A percentile compares a stretch with the other conserved stretches of the same genome.
Evolutionary conservation across 2,797 vertebrate species (phyloP).

Genomic region (Lithobates sylvaticus): DNA sequence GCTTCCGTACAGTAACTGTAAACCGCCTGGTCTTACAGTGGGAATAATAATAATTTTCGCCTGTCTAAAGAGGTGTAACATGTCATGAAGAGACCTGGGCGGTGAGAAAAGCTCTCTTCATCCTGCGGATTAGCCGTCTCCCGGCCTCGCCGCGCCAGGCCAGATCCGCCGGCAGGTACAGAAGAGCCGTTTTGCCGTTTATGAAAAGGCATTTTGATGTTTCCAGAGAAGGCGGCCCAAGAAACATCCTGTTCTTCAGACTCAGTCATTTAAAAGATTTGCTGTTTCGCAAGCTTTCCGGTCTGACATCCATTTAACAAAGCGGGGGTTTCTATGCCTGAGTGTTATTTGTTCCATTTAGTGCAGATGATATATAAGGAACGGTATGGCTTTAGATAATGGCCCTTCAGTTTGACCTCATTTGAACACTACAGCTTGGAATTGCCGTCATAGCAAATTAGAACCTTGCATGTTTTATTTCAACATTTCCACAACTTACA

Average conservation of each 20-base stretch:
- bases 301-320: conserved; percentile 19
- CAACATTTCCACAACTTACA: too few relatives aligned
- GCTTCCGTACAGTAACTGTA: background rate
- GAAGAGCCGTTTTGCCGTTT: background rate
- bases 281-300: conserved; percentile 16
- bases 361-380: background rate
- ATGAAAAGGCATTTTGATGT: conserved; percentile 32
- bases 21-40: background rate
- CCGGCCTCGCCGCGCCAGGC: background rate
- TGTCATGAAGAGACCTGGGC: background rate
- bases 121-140: conserved; percentile 1
- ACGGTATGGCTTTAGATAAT: background rate
- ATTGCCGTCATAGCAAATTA: too few relatives aligned
- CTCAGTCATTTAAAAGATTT: conserved; percentile 9
- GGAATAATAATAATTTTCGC: conserved; percentile 7
- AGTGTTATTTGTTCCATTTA: background rate
- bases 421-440: background rate
- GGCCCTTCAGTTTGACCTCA: background rate
- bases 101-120: background rate
- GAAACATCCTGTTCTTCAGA: conserved; percentile 36
- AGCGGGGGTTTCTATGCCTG: background rate
- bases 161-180: background rate
- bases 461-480: too few relatives aligned
- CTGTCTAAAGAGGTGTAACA: conserved; percentile 8
- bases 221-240: background rate